These are phyloP conservation scores for Drosophila pseudotakahashii DNA, from an alignment of 2,888 invertebrate genomes.

Conservation along the genomic window DNA sequence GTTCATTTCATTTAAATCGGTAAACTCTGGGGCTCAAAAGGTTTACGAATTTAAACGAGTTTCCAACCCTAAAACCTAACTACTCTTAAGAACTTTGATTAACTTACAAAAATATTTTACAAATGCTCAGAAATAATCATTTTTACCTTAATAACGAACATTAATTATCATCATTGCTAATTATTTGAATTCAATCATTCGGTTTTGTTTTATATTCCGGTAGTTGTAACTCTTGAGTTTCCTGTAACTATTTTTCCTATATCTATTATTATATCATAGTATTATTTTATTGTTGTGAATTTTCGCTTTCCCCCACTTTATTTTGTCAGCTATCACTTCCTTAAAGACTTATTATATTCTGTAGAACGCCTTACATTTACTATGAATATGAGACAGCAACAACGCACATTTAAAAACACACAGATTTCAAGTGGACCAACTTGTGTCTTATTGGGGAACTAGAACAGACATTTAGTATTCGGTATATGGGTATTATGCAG, in stretches of 20 bases:
- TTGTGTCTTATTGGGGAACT: background rate
- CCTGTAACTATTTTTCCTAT: constrained; percentile 45
- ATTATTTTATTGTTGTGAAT: constrained; percentile 18
- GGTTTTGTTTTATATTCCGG: background rate
- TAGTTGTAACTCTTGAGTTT: constrained; percentile 23
- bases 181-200: constrained; percentile 12
- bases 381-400: constrained; percentile 3
- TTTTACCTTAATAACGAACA: constrained; percentile 2
- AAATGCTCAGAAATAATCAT: constrained; percentile 40
- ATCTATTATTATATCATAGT: background rate
- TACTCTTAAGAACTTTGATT: constrained; percentile 16
- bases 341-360: background rate
- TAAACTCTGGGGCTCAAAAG: constrained; percentile 83
- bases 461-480: constrained; percentile 1
- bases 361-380: constrained; percentile 1
- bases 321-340: constrained; percentile 10
- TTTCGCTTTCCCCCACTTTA: background rate
- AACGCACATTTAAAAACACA: constrained; percentile 4
- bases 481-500: background rate
- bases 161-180: constrained; percentile 3
- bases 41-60: constrained; percentile 83
- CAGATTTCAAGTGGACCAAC: background rate
- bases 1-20: constrained; percentile 81
- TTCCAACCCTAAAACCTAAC: constrained; percentile 21
- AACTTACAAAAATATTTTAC: constrained; percentile 35